A percentile compares a stretch with the other conserved stretches of the same genome.
phyloP scores from a whole-genome alignment of 1,140 invertebrate genomes.

The Heliconius melpomene region DNA sequence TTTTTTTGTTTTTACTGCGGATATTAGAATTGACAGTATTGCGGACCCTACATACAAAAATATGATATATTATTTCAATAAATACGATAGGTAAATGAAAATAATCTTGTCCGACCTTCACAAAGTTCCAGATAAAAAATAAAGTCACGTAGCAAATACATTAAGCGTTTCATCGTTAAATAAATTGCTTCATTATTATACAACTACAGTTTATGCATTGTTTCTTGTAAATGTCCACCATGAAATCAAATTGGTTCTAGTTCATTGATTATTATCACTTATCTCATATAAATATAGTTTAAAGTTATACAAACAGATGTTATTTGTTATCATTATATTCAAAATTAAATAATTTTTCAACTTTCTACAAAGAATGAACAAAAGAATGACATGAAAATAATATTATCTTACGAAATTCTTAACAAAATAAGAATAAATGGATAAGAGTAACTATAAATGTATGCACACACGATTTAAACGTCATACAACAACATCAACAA shows the following conservation, averaged over 20 bases:
- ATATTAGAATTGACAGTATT: neutral
- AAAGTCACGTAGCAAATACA: constrained; percentile 24
- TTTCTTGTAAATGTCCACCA: neutral
- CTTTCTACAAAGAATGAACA: too few species aligned
- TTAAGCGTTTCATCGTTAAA: constrained; percentile 22
- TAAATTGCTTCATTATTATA: constrained; percentile 18
- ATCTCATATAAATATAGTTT: neutral
- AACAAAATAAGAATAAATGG: constrained; percentile 45
- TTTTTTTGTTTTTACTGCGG: too few species aligned
- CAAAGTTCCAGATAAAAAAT: constrained; percentile 26
- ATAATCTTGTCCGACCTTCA: constrained; percentile 27
- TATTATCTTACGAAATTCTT: neutral
- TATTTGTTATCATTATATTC: neutral
- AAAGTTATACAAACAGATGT: neutral
- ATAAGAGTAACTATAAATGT: constrained; percentile 47
- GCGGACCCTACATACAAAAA: neutral
- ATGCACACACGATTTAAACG: constrained; percentile 43
- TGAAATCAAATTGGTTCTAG: neutral
- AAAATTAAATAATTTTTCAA: neutral
- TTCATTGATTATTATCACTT: neutral
- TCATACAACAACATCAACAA: constrained; percentile 43
- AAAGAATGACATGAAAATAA: neutral
- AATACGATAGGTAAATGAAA: neutral
- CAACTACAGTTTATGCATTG: constrained; percentile 13
- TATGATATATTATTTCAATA: neutral